A percentile compares a stretch with the other conserved stretches of the same genome.
phyloP scores from a whole-genome alignment of 1,140 invertebrate species.

The Megathymus violae region DNA sequence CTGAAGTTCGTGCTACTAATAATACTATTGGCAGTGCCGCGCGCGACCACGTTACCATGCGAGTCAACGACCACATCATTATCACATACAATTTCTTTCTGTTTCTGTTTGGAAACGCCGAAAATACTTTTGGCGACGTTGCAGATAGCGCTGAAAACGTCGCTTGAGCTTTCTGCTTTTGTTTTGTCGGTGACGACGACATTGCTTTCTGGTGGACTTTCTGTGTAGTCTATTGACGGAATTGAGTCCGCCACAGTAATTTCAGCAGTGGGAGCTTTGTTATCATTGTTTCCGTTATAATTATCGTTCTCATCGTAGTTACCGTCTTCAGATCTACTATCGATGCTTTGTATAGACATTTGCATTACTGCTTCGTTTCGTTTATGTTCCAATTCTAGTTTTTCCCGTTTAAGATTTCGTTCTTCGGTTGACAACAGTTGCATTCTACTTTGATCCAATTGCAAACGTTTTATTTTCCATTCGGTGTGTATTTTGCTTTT shows the following conservation, averaged over 20 bases:
- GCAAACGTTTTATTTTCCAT: slow-evolving; percentile 85
- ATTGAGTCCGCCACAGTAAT: slow-evolving; percentile 41
- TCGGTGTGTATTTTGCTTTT: slow-evolving; percentile 82
- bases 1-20: slow-evolving; percentile 41
- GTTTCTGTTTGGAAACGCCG: slow-evolving; percentile 49
- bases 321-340: slow-evolving; percentile 57
- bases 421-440: slow-evolving; percentile 79
- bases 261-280: slow-evolving; percentile 1
- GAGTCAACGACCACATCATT: slow-evolving; percentile 65
- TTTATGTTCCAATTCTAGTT: slow-evolving; percentile 77
- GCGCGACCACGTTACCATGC: slow-evolving; percentile 67
- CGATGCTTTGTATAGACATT: slow-evolving; percentile 69
- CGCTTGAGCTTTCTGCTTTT: slow-evolving; percentile 54
- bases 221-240: slow-evolving; percentile 42
- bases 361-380: slow-evolving; percentile 70
- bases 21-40: slow-evolving; percentile 44
- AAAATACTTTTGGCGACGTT: slow-evolving; percentile 69
- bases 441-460: slow-evolving; percentile 83
- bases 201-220: slow-evolving; percentile 30
- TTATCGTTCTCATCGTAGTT: slow-evolving; percentile 39
- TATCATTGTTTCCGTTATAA: slow-evolving; percentile 33
- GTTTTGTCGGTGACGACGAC: slow-evolving; percentile 43
- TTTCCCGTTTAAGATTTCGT: slow-evolving; percentile 77
- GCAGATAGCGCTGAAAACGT: slow-evolving; percentile 63
- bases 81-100: slow-evolving; percentile 55